These are phyloP conservation scores for Microtus oregoni DNA, from an alignment of 2,113 vertebrate species.

Conservation along the genomic window DNA sequence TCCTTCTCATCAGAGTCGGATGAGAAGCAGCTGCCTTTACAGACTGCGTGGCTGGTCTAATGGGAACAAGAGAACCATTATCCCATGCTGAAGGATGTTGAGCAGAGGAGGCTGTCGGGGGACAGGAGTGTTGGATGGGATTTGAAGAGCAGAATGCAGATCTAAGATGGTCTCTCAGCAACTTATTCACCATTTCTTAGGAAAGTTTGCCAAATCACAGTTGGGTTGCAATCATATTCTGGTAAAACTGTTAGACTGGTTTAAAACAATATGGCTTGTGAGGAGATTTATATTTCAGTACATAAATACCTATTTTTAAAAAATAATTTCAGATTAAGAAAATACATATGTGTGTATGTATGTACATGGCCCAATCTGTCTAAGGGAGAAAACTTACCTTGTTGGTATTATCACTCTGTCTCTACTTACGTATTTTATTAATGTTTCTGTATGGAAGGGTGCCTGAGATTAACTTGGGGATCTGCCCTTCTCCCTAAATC, in stretches of 20 bases:
- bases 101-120: not conserved
- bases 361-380: not conserved
- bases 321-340: not conserved
- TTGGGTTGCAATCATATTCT: not conserved
- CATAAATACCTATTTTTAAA: not conserved
- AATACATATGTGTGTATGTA: not conserved
- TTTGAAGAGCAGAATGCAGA: not conserved
- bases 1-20: not conserved
- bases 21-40: not conserved
- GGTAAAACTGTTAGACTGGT: not conserved
- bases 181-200: not conserved
- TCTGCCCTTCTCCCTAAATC: not conserved
- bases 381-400: not conserved
- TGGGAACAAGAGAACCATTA: not conserved
- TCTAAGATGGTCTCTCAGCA: not conserved
- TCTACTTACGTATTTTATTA: not conserved
- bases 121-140: not conserved
- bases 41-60: not conserved
- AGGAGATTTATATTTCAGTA: not conserved
- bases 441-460: not conserved
- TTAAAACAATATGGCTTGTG: not conserved
- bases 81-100: too few species aligned
- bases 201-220: not conserved
- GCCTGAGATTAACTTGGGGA: not conserved
- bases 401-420: not conserved